Evolutionary conservation across 2,797 vertebrate genomes (phyloP).

Genomic region (Sciurus carolinensis): DNA sequence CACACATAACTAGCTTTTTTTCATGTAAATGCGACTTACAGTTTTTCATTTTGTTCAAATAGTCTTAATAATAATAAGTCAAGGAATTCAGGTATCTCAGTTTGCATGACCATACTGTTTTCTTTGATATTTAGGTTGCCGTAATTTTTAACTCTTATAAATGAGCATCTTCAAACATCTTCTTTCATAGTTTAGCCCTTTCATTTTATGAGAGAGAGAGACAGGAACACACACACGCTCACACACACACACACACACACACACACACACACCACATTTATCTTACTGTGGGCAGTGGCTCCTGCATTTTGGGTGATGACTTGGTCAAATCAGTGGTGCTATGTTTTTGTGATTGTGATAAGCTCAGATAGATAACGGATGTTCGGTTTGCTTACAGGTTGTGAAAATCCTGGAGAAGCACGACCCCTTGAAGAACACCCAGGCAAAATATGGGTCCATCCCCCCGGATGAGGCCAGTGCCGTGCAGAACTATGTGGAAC

Average conservation of each 20-base stretch:
- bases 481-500: conserved; percentile 99
- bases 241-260: too few relatives aligned
- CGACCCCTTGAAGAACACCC: conserved; percentile 94
- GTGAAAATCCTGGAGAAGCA: conserved; percentile 98
- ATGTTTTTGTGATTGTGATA: neutral
- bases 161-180: neutral
- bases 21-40: neutral
- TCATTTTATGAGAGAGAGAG: neutral
- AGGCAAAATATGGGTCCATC: conserved; percentile 91
- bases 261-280: neutral
- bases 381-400: conserved; percentile 91
- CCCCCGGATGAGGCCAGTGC: conserved; percentile 96
- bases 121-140: conserved; percentile 10
- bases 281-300: neutral
- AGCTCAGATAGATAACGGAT: conserved; percentile 39
- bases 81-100: neutral
- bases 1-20: conserved; percentile 9
- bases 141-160: neutral
- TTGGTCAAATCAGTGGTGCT: neutral
- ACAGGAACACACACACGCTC: too few relatives aligned
- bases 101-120: neutral
- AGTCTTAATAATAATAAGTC: neutral
- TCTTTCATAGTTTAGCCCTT: neutral
- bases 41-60: conserved; percentile 36
- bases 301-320: neutral